Conservation (phyloP, 2,888 invertebrate genomes). For the Mesochorus sp. region DNA sequence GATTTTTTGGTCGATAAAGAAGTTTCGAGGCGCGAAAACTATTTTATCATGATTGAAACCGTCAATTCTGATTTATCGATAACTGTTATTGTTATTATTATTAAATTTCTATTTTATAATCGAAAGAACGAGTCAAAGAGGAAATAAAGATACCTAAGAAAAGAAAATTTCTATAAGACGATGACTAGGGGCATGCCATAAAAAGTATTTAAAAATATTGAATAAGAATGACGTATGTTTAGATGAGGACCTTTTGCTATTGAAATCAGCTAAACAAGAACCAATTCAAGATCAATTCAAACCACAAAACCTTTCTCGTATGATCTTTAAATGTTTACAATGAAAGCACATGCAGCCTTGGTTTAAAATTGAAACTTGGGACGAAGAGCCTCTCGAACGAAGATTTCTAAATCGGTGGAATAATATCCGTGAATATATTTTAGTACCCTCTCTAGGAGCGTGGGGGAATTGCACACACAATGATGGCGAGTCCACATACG, state of each 20-base stretch:
- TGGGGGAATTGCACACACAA: constrained; percentile 30
- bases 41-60: not conserved
- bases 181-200: no score
- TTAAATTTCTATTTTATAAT: no score
- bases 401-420: constrained; percentile 29
- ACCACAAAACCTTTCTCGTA: not conserved
- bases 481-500: constrained; percentile 22
- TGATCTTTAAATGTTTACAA: constrained; percentile 17
- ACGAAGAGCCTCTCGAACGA: not conserved
- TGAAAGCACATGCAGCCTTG: constrained; percentile 26
- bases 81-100: no score
- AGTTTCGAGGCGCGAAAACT: not conserved
- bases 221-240: no score
- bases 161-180: not conserved
- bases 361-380: constrained; percentile 30
- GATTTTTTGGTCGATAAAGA: no score
- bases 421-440: constrained; percentile 55
- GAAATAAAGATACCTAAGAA: not conserved
- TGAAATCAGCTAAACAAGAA: not conserved
- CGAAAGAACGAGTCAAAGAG: no score
- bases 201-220: no score
- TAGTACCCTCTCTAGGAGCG: not conserved
- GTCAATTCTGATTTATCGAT: no score
- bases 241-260: not conserved
- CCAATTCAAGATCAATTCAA: not conserved